These are phyloP conservation scores for Selene dorsalis DNA, from an alignment of 2,797 vertebrate species.

Conservation along the genomic window DNA sequence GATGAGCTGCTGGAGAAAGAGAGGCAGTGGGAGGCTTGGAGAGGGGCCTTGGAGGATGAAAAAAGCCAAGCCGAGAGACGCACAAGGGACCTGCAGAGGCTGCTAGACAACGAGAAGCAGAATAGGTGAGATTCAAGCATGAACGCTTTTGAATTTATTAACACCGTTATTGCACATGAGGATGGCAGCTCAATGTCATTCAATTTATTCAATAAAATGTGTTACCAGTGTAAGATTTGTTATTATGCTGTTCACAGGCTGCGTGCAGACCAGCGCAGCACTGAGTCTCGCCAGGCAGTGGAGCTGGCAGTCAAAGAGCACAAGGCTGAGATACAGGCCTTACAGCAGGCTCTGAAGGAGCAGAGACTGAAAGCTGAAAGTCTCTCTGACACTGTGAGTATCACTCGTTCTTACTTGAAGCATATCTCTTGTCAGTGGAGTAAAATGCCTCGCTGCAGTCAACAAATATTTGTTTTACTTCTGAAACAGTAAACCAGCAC, in stretches of 20 bases:
- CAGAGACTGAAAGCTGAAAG: slow-evolving; percentile 99
- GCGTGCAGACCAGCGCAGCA: slow-evolving; percentile 96
- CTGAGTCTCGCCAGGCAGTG: slow-evolving; percentile 96
- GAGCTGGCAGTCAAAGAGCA: slow-evolving; percentile 98
- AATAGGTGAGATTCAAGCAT: slow-evolving; percentile 85
- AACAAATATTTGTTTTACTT: neutral
- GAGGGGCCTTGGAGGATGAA: slow-evolving; percentile 93
- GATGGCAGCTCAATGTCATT: neutral
- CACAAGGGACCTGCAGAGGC: slow-evolving; percentile 92
- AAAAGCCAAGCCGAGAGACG: slow-evolving; percentile 95
- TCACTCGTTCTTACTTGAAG: neutral
- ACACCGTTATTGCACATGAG: neutral
- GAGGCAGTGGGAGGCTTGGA: slow-evolving; percentile 96
- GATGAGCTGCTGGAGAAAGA: slow-evolving; percentile 96
- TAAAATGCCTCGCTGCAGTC: neutral
- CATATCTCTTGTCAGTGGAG: neutral
- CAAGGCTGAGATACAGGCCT: slow-evolving; percentile 95
- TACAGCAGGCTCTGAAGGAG: slow-evolving; percentile 97
- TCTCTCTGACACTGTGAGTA: slow-evolving; percentile 95
- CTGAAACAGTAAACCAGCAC: neutral
- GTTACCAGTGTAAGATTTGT: slow-evolving; percentile 12
- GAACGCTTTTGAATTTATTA: neutral
- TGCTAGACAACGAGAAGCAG: slow-evolving; percentile 96
- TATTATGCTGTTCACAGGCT: slow-evolving; percentile 79
- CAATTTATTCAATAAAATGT: neutral